phyloP scores from a whole-genome alignment of 2,113 vertebrate genomes.

The Gasterosteus nipponicus region DNA sequence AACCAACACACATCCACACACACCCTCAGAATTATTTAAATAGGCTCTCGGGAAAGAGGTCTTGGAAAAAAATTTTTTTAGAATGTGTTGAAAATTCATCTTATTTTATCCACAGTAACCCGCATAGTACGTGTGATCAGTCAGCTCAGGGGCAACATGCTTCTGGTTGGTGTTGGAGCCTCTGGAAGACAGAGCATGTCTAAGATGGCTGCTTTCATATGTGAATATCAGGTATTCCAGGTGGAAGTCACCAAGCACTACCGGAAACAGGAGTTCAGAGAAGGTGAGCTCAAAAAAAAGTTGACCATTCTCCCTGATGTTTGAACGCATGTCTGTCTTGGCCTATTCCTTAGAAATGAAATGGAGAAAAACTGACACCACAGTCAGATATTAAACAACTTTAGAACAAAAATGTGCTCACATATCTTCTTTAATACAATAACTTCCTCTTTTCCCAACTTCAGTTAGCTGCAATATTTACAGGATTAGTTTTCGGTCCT shows the following conservation, averaged over 20 bases:
- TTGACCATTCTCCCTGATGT: neutral
- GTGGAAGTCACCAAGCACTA: constrained; percentile 90
- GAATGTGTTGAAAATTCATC: neutral
- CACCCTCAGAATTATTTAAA: neutral
- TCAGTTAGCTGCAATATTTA: neutral
- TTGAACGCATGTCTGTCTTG: neutral
- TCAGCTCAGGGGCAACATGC: constrained; percentile 90
- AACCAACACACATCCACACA: constrained; percentile 1
- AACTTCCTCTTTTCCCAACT: neutral
- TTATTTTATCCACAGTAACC: constrained; percentile 73
- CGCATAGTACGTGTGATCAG: constrained; percentile 89
- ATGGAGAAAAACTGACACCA: neutral
- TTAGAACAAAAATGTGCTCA: neutral
- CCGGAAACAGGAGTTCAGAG: constrained; percentile 88
- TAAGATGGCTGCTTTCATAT: constrained; percentile 86
- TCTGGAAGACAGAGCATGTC: constrained; percentile 89
- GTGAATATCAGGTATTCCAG: constrained; percentile 86
- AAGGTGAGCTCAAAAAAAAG: constrained; percentile 74
- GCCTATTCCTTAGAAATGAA: neutral
- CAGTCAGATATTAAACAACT: neutral
- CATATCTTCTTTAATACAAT: neutral
- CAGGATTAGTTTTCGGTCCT: neutral
- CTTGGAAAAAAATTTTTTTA: neutral
- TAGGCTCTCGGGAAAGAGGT: neutral
- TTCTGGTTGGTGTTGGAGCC: constrained; percentile 89